Evolutionary conservation across 2,888 invertebrate species (phyloP).

Genomic region (Ommatoiulus sabulosus): DNA sequence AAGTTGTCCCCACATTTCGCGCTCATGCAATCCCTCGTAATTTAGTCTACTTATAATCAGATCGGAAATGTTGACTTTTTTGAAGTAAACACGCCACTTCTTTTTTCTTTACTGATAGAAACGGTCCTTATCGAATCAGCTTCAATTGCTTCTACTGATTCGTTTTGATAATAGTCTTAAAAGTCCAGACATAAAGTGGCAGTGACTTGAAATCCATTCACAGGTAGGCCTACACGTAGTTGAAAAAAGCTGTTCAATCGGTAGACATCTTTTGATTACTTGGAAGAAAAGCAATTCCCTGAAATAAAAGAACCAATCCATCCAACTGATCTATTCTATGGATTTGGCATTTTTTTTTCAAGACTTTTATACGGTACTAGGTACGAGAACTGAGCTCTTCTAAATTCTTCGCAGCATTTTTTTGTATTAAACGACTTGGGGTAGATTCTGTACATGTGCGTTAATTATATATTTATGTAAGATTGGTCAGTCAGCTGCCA

Average conservation of each 20-base stretch:
- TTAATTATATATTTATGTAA: too few species aligned
- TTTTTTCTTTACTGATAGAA: background rate
- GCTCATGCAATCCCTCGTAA: background rate
- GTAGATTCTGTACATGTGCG: too few species aligned
- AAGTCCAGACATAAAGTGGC: background rate
- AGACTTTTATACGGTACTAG: background rate
- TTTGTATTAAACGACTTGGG: too few species aligned
- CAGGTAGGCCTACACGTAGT: background rate
- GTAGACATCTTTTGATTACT: background rate
- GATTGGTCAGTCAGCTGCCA: too few species aligned
- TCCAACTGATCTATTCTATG: background rate
- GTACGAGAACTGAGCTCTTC: background rate
- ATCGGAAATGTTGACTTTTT: constrained; percentile 14
- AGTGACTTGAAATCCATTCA: background rate
- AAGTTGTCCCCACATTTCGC: background rate
- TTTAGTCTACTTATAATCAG: background rate
- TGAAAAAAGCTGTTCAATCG: background rate
- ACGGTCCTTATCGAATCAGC: background rate
- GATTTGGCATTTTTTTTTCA: background rate
- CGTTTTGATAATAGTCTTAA: constrained; percentile 8
- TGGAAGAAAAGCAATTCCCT: constrained; percentile 16
- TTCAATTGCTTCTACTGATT: background rate
- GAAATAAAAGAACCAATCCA: constrained; percentile 11
- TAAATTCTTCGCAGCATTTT: too few species aligned
- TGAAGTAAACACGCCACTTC: constrained; percentile 17